Evolutionary conservation across 2,113 vertebrate species (phyloP).

Genomic region (Gambusia holbrooki): DNA sequence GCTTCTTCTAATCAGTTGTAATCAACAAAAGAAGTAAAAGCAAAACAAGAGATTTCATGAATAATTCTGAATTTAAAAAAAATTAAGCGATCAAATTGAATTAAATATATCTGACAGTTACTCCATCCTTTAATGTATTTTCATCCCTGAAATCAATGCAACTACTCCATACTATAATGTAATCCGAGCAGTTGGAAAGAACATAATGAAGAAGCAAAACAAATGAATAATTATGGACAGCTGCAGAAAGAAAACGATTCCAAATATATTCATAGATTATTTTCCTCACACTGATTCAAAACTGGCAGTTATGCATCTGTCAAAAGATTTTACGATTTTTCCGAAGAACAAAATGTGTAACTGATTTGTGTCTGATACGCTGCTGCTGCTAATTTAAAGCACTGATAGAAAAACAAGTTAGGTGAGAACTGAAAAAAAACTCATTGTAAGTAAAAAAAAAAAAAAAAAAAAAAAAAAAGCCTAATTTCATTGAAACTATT

Average conservation of each 20-base stretch:
- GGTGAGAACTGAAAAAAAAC: too few species aligned
- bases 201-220: background rate
- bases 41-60: too few species aligned
- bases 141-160: background rate
- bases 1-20: too few species aligned
- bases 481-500: too few species aligned
- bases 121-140: background rate
- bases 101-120: too few species aligned
- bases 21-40: too few species aligned
- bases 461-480: too few species aligned
- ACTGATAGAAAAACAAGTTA: background rate
- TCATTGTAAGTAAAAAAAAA: too few species aligned
- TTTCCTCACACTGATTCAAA: background rate
- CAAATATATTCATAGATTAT: background rate
- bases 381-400: background rate
- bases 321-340: background rate
- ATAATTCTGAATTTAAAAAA: too few species aligned
- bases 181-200: background rate
- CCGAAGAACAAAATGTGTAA: background rate
- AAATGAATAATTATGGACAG: background rate
- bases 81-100: too few species aligned
- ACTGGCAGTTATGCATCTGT: background rate
- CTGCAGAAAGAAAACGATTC: background rate
- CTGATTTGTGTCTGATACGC: background rate
- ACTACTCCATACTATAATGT: background rate